Percentiles rank a stretch among this genome's conserved stretches.
These are phyloP conservation scores for Mallotus villosus DNA, from an alignment of 2,797 vertebrate species.

Conservation along the genomic window DNA sequence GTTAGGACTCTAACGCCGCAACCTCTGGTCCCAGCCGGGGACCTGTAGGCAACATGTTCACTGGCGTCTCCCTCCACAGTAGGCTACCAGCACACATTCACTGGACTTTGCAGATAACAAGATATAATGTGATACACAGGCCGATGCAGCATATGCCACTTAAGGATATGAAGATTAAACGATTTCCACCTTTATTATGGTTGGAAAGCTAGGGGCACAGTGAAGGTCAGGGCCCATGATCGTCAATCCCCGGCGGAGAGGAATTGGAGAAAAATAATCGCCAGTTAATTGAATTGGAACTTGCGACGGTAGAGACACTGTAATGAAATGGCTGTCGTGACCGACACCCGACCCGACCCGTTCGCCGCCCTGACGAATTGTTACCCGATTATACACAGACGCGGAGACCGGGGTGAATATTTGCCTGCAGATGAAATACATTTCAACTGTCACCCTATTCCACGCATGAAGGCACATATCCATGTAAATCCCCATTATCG, in stretches of 20 bases:
- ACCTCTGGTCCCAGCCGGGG: too few species aligned
- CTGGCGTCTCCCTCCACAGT: background rate
- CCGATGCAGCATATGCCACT: slow-evolving; percentile 54
- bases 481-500: slow-evolving; percentile 72
- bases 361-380: slow-evolving; percentile 52
- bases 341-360: slow-evolving; percentile 52
- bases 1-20: too few species aligned
- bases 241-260: slow-evolving; percentile 65
- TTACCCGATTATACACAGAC: slow-evolving; percentile 66
- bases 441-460: slow-evolving; percentile 44
- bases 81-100: background rate
- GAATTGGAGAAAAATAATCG: slow-evolving; percentile 68
- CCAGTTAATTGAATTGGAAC: slow-evolving; percentile 72
- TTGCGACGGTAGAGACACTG: slow-evolving; percentile 64
- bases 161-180: slow-evolving; percentile 70
- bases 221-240: slow-evolving; percentile 62
- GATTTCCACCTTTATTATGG: slow-evolving; percentile 61
- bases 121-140: slow-evolving; percentile 46
- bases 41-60: background rate
- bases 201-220: slow-evolving; percentile 60
- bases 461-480: slow-evolving; percentile 57
- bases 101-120: slow-evolving; percentile 52
- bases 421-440: slow-evolving; percentile 66
- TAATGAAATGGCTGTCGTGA: slow-evolving; percentile 79
- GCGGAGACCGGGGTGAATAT: slow-evolving; percentile 62